Evolutionary conservation across 2,797 vertebrate genomes (phyloP).

Genomic region (Coluber constrictor): DNA sequence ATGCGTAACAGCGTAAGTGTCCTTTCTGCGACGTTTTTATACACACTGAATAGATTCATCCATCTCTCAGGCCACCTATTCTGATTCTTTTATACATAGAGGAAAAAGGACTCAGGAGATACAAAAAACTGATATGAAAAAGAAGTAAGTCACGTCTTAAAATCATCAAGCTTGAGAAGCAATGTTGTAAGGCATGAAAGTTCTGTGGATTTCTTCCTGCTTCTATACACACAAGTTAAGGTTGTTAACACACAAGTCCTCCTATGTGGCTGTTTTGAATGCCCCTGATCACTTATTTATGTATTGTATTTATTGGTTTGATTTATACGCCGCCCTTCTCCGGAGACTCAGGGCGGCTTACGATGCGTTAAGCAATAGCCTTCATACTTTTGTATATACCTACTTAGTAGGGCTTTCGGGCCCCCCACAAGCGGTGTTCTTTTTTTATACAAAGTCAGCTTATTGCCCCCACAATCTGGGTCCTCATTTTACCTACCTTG

Average conservation of each 20-base stretch:
- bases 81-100: neutral
- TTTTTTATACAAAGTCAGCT: too few species aligned
- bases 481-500: too few species aligned
- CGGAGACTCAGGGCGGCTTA: too few species aligned
- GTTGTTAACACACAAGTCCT: conserved; percentile 23
- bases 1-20: conserved; percentile 37
- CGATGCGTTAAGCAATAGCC: too few species aligned
- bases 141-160: neutral
- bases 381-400: too few species aligned
- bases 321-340: too few species aligned
- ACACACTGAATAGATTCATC: neutral
- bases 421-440: too few species aligned
- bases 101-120: neutral
- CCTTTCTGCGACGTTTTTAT: neutral
- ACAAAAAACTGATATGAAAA: neutral
- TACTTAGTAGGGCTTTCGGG: too few species aligned
- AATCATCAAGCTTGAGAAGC: neutral
- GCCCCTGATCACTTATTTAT: neutral
- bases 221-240: neutral
- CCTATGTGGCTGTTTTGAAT: neutral
- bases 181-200: neutral
- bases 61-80: neutral
- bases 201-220: neutral
- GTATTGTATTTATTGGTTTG: too few species aligned
- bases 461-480: too few species aligned